Evolutionary conservation across 53 echinoderm and acorn worm species (phyloP).

Genomic region (Holothuria leucospilota): DNA sequence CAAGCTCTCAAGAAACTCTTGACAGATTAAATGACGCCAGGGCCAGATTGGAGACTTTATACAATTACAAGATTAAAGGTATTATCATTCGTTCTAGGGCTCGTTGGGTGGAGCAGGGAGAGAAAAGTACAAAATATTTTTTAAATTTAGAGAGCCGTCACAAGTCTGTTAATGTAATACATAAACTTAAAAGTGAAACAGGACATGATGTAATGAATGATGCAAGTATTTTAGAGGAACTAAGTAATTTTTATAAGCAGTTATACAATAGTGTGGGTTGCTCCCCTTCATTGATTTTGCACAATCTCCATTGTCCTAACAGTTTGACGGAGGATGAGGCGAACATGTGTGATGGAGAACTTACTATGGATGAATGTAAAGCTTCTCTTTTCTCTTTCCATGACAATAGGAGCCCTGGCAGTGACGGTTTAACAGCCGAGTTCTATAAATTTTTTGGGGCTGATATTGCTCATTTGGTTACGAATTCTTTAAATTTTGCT

Average conservation of each 20-base stretch:
- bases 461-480: too few relatives aligned
- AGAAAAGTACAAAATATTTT: slow-evolving; percentile 13
- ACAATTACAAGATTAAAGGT: background rate
- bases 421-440: too few relatives aligned
- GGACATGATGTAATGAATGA: background rate
- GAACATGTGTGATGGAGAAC: too few relatives aligned
- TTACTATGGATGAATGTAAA: background rate
- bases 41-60: too few relatives aligned
- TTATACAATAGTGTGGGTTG: too few relatives aligned
- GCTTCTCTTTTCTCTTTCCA: background rate
- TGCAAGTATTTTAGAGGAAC: background rate
- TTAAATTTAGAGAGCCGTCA: background rate
- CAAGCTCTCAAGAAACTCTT: background rate
- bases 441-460: too few relatives aligned
- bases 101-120: slow-evolving; percentile 11
- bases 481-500: background rate
- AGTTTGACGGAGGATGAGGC: background rate
- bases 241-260: background rate
- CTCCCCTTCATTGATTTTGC: too few relatives aligned
- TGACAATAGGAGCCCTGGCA: too few relatives aligned
- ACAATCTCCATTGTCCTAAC: background rate
- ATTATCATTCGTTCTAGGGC: too few relatives aligned
- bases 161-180: background rate
- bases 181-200: background rate
- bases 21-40: background rate